Conservation (phyloP, 2,797 vertebrate genomes). For the Micromesistius poutassou region DNA sequence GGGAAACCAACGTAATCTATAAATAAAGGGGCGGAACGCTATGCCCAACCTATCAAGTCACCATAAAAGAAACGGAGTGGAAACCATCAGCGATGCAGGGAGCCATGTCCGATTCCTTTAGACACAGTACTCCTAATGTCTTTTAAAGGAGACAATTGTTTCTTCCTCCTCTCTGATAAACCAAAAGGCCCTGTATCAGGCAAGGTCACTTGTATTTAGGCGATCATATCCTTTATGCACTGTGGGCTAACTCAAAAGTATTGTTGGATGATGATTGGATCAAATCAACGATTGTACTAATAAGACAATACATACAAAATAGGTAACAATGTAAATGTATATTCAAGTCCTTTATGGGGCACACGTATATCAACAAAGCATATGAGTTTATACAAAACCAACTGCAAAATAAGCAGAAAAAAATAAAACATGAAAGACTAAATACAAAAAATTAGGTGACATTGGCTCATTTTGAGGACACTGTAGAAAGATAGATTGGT, state of each 20-base stretch:
- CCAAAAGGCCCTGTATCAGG: slow-evolving; percentile 59
- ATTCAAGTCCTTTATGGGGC: neutral
- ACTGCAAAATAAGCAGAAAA: neutral
- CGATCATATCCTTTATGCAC: slow-evolving; percentile 48
- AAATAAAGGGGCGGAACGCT: slow-evolving; percentile 64
- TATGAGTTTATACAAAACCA: neutral
- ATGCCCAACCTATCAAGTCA: slow-evolving; percentile 63
- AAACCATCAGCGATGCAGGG: slow-evolving; percentile 70
- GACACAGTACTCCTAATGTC: slow-evolving; percentile 61
- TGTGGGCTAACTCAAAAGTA: slow-evolving; percentile 53
- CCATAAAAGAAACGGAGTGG: slow-evolving; percentile 72
- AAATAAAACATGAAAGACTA: too few species aligned
- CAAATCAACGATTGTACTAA: neutral
- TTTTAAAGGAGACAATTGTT: slow-evolving; percentile 73
- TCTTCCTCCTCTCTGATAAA: slow-evolving; percentile 56
- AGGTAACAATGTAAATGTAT: neutral
- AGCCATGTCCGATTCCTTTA: slow-evolving; percentile 68
- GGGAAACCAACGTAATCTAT: slow-evolving; percentile 61
- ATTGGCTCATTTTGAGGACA: slow-evolving; percentile 6
- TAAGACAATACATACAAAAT: neutral
- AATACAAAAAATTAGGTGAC: neutral
- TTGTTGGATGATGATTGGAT: slow-evolving; percentile 14
- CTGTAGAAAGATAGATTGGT: slow-evolving; percentile 44
- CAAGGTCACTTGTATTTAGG: slow-evolving; percentile 59
- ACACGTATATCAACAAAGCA: neutral